Percentiles rank a stretch among this genome's conserved stretches.
phyloP scores from a whole-genome alignment of 2,797 vertebrate species.

The Hipposideros larvatus region DNA sequence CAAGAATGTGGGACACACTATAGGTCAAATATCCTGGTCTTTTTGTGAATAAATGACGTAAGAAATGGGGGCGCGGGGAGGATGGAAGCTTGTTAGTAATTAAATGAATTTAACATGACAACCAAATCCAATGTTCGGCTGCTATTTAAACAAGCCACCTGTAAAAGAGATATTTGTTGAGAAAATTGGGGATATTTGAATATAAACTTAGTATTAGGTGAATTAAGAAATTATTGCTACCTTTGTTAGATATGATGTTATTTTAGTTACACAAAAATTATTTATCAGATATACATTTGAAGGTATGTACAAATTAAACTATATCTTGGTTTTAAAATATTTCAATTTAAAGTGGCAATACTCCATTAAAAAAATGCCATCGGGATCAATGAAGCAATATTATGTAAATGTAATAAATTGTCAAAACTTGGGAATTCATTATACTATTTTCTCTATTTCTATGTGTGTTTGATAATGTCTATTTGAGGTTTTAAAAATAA shows the following conservation, averaged over 20 bases:
- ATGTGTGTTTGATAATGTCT: not conserved
- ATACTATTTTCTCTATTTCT: slow-evolving; percentile 18
- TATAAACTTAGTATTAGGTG: not conserved
- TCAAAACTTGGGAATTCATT: not conserved
- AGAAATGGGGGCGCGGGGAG: not conserved
- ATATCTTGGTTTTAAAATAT: not conserved
- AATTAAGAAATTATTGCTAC: not conserved
- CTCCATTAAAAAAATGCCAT: not conserved
- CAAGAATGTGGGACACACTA: not conserved
- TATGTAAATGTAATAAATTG: not conserved
- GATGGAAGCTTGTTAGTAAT: not conserved
- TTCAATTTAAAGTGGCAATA: not conserved
- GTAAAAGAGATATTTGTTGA: not conserved
- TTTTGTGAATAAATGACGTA: slow-evolving; percentile 14
- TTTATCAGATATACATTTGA: not conserved
- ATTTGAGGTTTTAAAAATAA: not conserved
- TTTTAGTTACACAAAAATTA: not conserved
- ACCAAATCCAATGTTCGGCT: slow-evolving; percentile 32
- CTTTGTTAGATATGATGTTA: not conserved
- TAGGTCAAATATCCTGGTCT: not conserved
- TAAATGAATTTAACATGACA: slow-evolving; percentile 37
- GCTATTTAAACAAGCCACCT: slow-evolving; percentile 32
- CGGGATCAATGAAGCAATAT: not conserved
- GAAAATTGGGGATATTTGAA: not conserved
- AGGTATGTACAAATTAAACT: slow-evolving; percentile 24